Evolutionary conservation across 2,888 invertebrate species (phyloP).

Genomic region (Metacarcinus magister): DNA sequence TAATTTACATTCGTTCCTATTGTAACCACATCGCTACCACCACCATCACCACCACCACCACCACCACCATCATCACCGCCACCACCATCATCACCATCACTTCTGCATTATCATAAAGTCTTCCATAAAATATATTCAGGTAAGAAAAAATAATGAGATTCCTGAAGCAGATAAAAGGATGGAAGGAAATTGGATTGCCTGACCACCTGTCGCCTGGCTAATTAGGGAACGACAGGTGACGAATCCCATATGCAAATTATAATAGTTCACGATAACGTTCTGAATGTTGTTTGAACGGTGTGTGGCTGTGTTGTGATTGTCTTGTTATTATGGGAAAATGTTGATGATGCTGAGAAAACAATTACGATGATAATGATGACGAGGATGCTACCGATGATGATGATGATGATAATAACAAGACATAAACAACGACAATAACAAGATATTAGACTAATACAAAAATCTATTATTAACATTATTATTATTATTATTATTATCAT

Average conservation of each 20-base stretch:
- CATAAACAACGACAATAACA: neutral
- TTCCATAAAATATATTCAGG: neutral
- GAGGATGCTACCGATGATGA: neutral
- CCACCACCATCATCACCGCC: neutral
- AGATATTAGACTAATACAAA: neutral
- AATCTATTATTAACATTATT: neutral
- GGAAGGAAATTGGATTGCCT: neutral
- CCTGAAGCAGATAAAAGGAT: neutral
- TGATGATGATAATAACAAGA: neutral
- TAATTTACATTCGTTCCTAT: neutral
- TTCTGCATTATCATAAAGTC: neutral
- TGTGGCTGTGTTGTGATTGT: neutral
- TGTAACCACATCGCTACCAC: neutral
- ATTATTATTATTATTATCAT: neutral
- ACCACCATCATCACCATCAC: neutral
- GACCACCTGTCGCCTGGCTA: neutral
- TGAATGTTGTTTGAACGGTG: neutral
- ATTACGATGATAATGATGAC: neutral
- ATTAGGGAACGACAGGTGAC: constrained; percentile 21
- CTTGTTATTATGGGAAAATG: neutral
- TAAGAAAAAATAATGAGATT: neutral
- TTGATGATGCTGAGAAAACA: neutral
- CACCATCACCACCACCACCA: neutral
- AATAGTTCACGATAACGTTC: neutral
- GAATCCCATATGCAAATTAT: constrained; percentile 18